These are phyloP conservation scores for Promerops cafer DNA, from an alignment of 2,113 vertebrate genomes.

Conservation along the genomic window DNA sequence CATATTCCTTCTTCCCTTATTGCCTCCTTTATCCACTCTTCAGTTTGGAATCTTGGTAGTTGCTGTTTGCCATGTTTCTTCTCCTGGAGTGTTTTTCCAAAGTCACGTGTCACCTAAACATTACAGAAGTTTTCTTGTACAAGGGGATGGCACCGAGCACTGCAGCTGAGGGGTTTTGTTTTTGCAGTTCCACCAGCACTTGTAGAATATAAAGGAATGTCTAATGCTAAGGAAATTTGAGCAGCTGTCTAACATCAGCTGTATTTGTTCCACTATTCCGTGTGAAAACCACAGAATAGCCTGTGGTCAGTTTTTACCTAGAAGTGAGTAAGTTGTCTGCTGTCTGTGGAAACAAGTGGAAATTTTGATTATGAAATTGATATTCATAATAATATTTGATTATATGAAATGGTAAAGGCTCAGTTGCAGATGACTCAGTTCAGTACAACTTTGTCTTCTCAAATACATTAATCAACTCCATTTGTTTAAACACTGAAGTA, in stretches of 20 bases:
- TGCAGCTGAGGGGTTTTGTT: background rate
- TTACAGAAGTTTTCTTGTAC: rapidly evolving
- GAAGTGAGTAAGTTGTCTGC: background rate
- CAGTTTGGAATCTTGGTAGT: background rate
- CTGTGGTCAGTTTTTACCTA: background rate
- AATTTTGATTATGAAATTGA: background rate
- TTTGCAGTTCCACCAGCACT: background rate
- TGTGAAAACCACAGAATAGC: background rate
- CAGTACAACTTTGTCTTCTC: background rate
- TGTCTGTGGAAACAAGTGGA: background rate
- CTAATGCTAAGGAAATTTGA: background rate
- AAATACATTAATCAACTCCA: background rate
- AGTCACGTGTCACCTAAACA: background rate
- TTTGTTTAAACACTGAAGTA: background rate
- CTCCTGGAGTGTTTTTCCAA: rapidly evolving
- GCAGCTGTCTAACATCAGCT: background rate
- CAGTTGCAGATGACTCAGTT: background rate
- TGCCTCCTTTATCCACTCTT: background rate
- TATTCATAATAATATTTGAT: background rate
- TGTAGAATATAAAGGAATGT: background rate
- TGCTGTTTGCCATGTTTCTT: background rate
- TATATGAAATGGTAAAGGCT: background rate
- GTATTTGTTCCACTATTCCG: background rate
- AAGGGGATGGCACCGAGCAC: background rate
- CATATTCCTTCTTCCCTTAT: background rate